Conservation (phyloP, 2,797 vertebrate genomes). For the Apogon talboti region DNA sequence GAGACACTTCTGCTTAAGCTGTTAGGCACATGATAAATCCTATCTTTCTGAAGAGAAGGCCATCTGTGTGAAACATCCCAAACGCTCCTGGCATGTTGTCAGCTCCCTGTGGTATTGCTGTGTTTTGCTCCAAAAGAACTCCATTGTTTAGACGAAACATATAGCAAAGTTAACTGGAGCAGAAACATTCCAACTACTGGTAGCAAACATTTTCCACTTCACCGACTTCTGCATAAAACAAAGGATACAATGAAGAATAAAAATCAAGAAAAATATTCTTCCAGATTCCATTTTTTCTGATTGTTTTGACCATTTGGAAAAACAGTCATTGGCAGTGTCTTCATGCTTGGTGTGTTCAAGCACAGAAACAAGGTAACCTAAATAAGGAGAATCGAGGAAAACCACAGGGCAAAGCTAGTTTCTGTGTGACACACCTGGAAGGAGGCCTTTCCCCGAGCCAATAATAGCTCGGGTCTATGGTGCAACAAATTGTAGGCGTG, state of each 20-base stretch:
- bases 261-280: slow-evolving; percentile 9
- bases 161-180: slow-evolving; percentile 83
- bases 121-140: slow-evolving; percentile 62
- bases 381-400: slow-evolving; percentile 44
- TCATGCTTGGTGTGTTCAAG: slow-evolving; percentile 18
- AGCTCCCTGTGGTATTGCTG: slow-evolving; percentile 47
- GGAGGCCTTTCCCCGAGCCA: slow-evolving; percentile 67
- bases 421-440: slow-evolving; percentile 77
- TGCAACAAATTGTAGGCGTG: slow-evolving; percentile 59
- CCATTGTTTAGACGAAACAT: slow-evolving; percentile 76
- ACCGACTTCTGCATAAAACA: slow-evolving; percentile 35
- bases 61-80: slow-evolving; percentile 63
- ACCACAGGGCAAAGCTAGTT: slow-evolving; percentile 54
- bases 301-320: slow-evolving; percentile 5
- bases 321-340: slow-evolving; percentile 3
- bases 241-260: slow-evolving; percentile 7
- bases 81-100: slow-evolving; percentile 65
- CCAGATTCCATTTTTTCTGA: slow-evolving; percentile 21
- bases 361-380: slow-evolving; percentile 28
- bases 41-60: slow-evolving; percentile 38
- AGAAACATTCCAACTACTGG: slow-evolving; percentile 80
- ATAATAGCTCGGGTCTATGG: slow-evolving; percentile 65
- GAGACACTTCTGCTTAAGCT: slow-evolving; percentile 34
- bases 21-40: slow-evolving; percentile 34
- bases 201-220: slow-evolving; percentile 52